These are phyloP conservation scores for Erynnis tages DNA, from an alignment of 2,888 invertebrate species.

Conservation along the genomic window DNA sequence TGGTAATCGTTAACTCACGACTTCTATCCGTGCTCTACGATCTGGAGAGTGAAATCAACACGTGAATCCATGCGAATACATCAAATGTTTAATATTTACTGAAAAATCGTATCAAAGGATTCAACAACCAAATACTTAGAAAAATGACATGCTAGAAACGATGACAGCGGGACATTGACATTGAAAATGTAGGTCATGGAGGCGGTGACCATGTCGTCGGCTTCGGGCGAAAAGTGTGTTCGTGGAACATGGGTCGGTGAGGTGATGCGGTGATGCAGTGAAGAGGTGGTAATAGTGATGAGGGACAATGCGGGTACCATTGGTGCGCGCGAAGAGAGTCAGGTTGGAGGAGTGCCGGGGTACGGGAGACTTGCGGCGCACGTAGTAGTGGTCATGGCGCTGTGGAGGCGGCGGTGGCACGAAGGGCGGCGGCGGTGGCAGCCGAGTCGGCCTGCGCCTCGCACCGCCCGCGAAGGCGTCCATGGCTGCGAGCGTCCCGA, in stretches of 20 bases:
- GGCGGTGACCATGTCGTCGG: constrained; percentile 33
- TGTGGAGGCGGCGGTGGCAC: constrained; percentile 75
- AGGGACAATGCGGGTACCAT: constrained; percentile 56
- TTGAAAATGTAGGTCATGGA: constrained; percentile 39
- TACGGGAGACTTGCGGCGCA: constrained; percentile 76
- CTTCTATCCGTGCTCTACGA: no score
- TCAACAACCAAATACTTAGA: background rate
- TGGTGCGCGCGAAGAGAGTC: constrained; percentile 72
- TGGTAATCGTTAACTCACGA: no score
- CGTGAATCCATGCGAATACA: no score
- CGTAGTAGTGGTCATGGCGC: constrained; percentile 76
- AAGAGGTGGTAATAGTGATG: no score
- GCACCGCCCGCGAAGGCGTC: constrained; percentile 80
- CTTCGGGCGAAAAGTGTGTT: constrained; percentile 26
- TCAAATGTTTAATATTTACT: no score
- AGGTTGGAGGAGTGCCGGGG: constrained; percentile 68
- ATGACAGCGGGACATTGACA: constrained; percentile 61
- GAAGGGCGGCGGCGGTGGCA: constrained; percentile 76
- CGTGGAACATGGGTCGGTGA: constrained; percentile 21
- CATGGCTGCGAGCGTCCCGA: constrained; percentile 79
- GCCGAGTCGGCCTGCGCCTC: constrained; percentile 70
- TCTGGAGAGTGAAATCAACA: no score
- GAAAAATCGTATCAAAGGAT: constrained; percentile 3
- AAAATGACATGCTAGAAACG: constrained; percentile 34
- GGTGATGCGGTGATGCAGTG: constrained; percentile 27